These are phyloP conservation scores for Collichthys lucidus DNA, from an alignment of 2,113 vertebrate genomes.

Conservation along the genomic window DNA sequence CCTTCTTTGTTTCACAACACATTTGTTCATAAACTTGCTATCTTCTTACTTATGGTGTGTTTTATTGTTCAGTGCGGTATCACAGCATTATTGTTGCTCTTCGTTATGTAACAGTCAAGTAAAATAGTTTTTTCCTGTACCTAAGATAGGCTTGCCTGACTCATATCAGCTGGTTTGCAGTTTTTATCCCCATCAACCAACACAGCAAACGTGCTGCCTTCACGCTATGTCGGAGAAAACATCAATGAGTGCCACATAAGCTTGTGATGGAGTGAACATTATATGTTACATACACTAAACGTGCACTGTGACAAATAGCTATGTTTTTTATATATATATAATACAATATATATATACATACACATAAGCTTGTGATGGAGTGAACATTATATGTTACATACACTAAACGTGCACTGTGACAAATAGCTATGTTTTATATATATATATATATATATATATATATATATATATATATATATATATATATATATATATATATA, in stretches of 20 bases:
- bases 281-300: rapidly evolving
- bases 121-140: conserved; percentile 21
- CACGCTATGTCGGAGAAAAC: background rate
- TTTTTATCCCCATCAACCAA: conserved; percentile 27
- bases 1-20: background rate
- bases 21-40: background rate
- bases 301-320: background rate
- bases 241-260: background rate
- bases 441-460: background rate
- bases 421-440: background rate
- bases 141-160: conserved; percentile 49
- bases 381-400: background rate
- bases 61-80: background rate
- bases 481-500: no score
- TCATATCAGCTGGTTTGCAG: conserved; percentile 52
- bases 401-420: background rate
- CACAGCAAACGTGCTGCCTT: conserved; percentile 38
- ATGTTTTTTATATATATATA: background rate
- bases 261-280: rapidly evolving
- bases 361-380: background rate
- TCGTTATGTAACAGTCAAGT: conserved; percentile 40
- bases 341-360: no score
- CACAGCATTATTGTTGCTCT: background rate
- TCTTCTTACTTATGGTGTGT: background rate
- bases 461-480: no score